These are phyloP conservation scores for Hippocampus mohnikei DNA, from an alignment of 2,113 vertebrate genomes.

Conservation along the genomic window DNA sequence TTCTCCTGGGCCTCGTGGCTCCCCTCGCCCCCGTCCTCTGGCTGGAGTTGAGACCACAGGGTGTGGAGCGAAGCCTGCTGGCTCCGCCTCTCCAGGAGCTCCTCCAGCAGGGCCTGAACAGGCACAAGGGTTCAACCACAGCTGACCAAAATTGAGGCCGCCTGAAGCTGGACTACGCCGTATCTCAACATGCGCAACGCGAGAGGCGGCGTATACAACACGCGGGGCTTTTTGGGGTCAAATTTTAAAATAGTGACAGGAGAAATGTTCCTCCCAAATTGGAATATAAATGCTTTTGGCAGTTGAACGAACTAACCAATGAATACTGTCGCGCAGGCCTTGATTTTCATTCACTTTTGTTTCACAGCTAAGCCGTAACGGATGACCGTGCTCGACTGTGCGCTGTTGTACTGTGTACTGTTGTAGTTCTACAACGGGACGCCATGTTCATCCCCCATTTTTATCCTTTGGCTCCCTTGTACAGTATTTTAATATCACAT, in stretches of 20 bases:
- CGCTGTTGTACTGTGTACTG: background rate
- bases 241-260: background rate
- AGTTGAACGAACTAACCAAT: background rate
- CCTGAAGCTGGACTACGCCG: no score
- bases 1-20: constrained; percentile 81
- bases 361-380: background rate
- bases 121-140: background rate
- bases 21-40: constrained; percentile 67
- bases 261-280: background rate
- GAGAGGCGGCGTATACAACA: no score
- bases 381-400: background rate
- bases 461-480: background rate
- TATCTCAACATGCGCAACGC: no score
- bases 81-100: constrained; percentile 72
- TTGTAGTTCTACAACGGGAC: background rate
- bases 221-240: no score
- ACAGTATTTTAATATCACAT: no score
- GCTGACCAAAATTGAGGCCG: no score
- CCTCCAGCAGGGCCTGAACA: constrained; percentile 78
- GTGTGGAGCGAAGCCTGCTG: constrained; percentile 79
- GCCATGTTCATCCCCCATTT: no score
- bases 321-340: background rate
- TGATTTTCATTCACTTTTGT: background rate
- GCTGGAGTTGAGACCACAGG: constrained; percentile 78
- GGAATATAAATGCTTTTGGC: background rate